These are phyloP conservation scores for Phyllotreta striolata DNA, from an alignment of 2,888 invertebrate genomes.

Conservation along the genomic window DNA sequence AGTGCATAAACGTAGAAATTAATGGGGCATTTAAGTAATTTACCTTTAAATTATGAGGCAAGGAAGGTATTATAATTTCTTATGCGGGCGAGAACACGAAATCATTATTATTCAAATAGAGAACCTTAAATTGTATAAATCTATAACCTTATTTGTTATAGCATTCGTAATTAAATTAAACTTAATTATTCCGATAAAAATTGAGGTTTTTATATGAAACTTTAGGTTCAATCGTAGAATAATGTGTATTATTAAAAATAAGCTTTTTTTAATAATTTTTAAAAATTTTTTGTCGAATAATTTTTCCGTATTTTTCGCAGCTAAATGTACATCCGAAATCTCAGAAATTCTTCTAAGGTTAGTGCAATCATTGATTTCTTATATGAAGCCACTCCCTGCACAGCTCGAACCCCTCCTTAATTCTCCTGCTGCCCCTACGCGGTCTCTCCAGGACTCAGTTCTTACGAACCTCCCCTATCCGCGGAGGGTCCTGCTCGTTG, in stretches of 20 bases:
- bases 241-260: background rate
- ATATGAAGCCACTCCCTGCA: slow-evolving; percentile 57
- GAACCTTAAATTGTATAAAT: background rate
- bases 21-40: slow-evolving; percentile 59
- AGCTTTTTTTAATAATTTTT: slow-evolving; percentile 20
- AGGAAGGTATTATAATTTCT: slow-evolving; percentile 46
- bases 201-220: background rate
- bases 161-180: too few species aligned
- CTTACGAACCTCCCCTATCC: slow-evolving; percentile 43
- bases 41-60: slow-evolving; percentile 56
- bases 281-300: slow-evolving; percentile 10
- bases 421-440: slow-evolving; percentile 45
- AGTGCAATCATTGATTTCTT: slow-evolving; percentile 58
- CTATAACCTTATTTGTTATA: too few species aligned
- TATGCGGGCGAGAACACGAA: slow-evolving; percentile 45
- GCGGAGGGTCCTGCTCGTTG: slow-evolving; percentile 33
- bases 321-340: slow-evolving; percentile 37
- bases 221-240: background rate
- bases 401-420: slow-evolving; percentile 52
- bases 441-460: slow-evolving; percentile 41
- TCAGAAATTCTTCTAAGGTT: slow-evolving; percentile 48
- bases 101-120: slow-evolving; percentile 40
- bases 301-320: slow-evolving; percentile 18
- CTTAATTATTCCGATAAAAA: too few species aligned
- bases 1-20: slow-evolving; percentile 55